phyloP scores from a whole-genome alignment of 53 echinoderm and acorn worm species.

The Holothuria leucospilota region DNA sequence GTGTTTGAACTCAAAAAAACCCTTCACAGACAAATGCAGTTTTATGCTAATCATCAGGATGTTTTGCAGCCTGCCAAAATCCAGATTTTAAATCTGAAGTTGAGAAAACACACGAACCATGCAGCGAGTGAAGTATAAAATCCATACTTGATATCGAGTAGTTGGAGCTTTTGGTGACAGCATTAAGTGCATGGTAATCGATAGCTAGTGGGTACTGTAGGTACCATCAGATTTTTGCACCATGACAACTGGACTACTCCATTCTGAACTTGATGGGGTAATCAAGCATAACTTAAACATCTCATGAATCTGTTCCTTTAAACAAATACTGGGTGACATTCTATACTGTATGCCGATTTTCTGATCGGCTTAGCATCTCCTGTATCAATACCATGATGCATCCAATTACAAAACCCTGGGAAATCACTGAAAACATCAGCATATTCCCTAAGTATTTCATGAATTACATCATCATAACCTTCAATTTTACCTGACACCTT shows the following conservation, averaged over 20 bases:
- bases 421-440: no score
- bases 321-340: conserved; percentile 38
- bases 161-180: conserved; percentile 47
- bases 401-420: conserved; percentile 3
- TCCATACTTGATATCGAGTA: neutral
- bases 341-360: conserved; percentile 10
- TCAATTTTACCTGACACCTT: no score
- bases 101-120: conserved; percentile 24
- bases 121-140: neutral
- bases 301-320: conserved; percentile 25
- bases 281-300: conserved; percentile 43
- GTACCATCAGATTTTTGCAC: conserved; percentile 23
- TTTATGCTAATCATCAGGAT: no score
- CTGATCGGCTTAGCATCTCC: conserved; percentile 18
- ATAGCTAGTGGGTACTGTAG: conserved; percentile 50
- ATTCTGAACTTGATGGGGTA: conserved; percentile 33
- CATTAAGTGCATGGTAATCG: conserved; percentile 51
- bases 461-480: neutral
- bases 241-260: conserved; percentile 60
- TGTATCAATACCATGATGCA: no score
- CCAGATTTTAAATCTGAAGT: no score
- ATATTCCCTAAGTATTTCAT: no score
- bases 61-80: no score
- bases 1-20: conserved; percentile 21
- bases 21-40: conserved; percentile 48